Evolutionary conservation across 2,888 invertebrate species (phyloP).

Genomic region (Drosophila atripex): DNA sequence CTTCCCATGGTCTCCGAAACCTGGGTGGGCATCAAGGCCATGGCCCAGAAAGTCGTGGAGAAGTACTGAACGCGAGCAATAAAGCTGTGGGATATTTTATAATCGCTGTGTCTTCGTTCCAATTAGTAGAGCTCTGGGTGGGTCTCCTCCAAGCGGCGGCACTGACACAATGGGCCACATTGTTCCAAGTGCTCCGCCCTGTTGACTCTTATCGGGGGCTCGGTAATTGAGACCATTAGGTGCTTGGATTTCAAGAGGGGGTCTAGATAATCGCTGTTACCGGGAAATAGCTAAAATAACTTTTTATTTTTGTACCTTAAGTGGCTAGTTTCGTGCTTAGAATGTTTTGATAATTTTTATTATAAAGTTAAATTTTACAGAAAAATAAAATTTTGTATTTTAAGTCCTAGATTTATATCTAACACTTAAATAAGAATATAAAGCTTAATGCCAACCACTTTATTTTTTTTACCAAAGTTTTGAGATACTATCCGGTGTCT

Average conservation of each 20-base stretch:
- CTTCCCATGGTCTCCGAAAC: slow-evolving; percentile 86
- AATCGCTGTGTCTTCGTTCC: slow-evolving; percentile 6
- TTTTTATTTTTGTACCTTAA: not conserved
- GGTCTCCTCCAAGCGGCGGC: slow-evolving; percentile 14
- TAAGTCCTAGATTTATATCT: no score
- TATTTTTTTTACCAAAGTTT: no score
- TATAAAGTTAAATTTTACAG: no score
- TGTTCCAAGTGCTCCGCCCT: not conserved
- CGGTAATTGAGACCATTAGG: slow-evolving; percentile 22
- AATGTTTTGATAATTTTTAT: not conserved
- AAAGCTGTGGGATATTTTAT: slow-evolving; percentile 46
- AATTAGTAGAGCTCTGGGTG: not conserved
- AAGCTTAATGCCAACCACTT: no score
- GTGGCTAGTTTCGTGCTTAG: not conserved
- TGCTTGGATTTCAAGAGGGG: slow-evolving; percentile 12
- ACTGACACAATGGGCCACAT: slow-evolving; percentile 24
- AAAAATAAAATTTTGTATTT: no score
- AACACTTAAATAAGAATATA: no score
- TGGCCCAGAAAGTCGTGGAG: slow-evolving; percentile 75
- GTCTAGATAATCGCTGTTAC: slow-evolving; percentile 13
- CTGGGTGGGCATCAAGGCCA: slow-evolving; percentile 84
- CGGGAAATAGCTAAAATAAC: not conserved
- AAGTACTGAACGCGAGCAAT: slow-evolving; percentile 59
- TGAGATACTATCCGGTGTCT: no score
- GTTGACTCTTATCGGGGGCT: slow-evolving; percentile 21